phyloP scores from a whole-genome alignment of 1,140 invertebrate species.

The Rhagoletis zephyria region DNA sequence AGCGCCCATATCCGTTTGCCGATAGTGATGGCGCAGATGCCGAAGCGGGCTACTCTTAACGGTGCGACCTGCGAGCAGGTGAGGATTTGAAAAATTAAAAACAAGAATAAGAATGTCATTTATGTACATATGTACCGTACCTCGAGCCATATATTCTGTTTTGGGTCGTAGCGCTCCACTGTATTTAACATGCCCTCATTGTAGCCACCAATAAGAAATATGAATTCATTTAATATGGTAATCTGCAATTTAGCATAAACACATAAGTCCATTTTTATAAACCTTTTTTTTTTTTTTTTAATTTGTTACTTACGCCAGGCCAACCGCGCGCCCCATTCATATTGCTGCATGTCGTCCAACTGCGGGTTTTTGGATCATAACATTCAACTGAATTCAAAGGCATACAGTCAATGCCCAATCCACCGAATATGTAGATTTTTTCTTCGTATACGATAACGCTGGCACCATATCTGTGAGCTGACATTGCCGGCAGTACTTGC shows the following conservation, averaged over 20 bases:
- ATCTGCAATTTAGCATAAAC: neutral
- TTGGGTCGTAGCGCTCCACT: neutral
- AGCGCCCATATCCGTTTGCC: neutral
- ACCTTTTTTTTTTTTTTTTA: too few species aligned
- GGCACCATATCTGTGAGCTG: neutral
- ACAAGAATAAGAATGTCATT: neutral
- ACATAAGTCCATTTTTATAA: neutral
- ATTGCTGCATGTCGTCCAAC: neutral
- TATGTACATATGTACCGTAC: neutral
- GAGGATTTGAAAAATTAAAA: neutral
- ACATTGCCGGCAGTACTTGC: neutral
- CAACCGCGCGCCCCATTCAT: neutral
- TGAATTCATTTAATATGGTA: neutral
- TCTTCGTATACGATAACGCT: neutral
- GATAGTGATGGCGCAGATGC: neutral
- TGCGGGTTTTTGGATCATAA: neutral
- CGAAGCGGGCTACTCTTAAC: neutral
- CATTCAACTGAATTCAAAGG: neutral
- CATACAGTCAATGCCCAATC: neutral
- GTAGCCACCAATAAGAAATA: neutral
- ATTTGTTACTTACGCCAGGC: conserved; percentile 6
- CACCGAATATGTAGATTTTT: conserved; percentile 28
- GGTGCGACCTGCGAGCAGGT: neutral
- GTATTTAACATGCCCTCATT: neutral
- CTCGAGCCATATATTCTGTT: neutral